These are phyloP conservation scores for Dorcus hopei DNA, from an alignment of 2,888 invertebrate species.

Conservation along the genomic window DNA sequence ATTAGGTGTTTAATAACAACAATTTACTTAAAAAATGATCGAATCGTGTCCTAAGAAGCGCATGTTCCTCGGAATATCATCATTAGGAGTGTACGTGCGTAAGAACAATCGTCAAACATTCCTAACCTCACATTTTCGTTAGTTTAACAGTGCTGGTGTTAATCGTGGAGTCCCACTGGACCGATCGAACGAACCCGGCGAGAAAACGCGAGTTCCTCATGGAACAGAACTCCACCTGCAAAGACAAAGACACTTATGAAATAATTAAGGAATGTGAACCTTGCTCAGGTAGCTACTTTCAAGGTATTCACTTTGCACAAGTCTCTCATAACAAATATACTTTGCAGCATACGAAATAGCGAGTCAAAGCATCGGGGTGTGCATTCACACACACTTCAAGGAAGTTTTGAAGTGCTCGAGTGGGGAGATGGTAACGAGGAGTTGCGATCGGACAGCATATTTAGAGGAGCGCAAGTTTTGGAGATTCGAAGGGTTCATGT, in stretches of 20 bases:
- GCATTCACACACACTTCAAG: slow-evolving; percentile 79
- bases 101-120: slow-evolving; percentile 14
- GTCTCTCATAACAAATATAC: background rate
- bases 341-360: slow-evolving; percentile 73
- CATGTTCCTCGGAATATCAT: slow-evolving; percentile 75
- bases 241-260: slow-evolving; percentile 68
- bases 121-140: slow-evolving; percentile 40
- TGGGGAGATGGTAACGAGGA: slow-evolving; percentile 77
- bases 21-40: slow-evolving; percentile 57
- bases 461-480: slow-evolving; percentile 81
- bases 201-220: slow-evolving; percentile 64
- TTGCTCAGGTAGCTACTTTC: slow-evolving; percentile 63
- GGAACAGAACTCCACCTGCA: slow-evolving; percentile 77
- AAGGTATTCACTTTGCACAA: background rate
- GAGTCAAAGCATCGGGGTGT: slow-evolving; percentile 78
- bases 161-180: slow-evolving; percentile 76
- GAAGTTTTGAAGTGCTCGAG: slow-evolving; percentile 77
- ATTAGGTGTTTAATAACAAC: too few species aligned
- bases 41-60: slow-evolving; percentile 81
- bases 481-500: slow-evolving; percentile 74
- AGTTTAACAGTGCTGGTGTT: slow-evolving; percentile 79
- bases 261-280: slow-evolving; percentile 77
- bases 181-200: slow-evolving; percentile 50
- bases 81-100: slow-evolving; percentile 68
- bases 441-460: slow-evolving; percentile 83